These are phyloP conservation scores for Copidosoma aretas DNA, from an alignment of 2,888 invertebrate species.

Conservation along the genomic window DNA sequence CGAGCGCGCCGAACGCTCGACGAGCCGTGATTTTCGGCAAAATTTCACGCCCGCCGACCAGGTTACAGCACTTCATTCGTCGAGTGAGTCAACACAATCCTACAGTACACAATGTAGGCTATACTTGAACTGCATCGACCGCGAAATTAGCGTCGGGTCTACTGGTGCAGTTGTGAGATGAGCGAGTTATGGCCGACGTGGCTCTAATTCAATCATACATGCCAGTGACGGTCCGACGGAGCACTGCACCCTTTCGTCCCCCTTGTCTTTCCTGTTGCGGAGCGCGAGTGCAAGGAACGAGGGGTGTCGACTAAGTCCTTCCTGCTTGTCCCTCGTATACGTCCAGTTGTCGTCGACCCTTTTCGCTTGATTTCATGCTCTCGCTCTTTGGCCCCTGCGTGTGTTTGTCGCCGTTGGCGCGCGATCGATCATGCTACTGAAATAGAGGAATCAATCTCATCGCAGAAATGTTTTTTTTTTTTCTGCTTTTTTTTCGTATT, in stretches of 20 bases:
- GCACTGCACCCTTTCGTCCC: not conserved
- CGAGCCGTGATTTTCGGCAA: not conserved
- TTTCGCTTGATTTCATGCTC: not conserved
- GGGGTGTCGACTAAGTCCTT: conserved; percentile 27
- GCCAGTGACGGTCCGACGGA: conserved; percentile 36
- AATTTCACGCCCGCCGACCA: not conserved
- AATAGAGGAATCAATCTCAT: too few relatives aligned
- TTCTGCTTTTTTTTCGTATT: not conserved
- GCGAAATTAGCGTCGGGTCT: conserved; percentile 47
- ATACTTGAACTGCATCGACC: not conserved
- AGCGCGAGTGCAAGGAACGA: too few relatives aligned
- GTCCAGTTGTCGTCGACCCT: conserved; percentile 16
- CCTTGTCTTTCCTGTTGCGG: too few relatives aligned
- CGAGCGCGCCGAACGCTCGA: not conserved
- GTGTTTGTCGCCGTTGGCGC: too few relatives aligned
- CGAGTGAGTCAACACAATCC: not conserved
- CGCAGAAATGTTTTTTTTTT: not conserved
- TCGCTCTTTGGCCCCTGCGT: too few relatives aligned
- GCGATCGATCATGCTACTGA: too few relatives aligned
- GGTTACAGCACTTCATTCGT: not conserved
- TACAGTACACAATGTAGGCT: too few relatives aligned
- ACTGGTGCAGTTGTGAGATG: conserved; percentile 44
- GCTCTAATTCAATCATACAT: conserved; percentile 58
- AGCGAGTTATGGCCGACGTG: conserved; percentile 52
- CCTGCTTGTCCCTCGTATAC: conserved; percentile 9